These are phyloP conservation scores for Chouioia cunea DNA, from an alignment of 2,888 invertebrate genomes.

Conservation along the genomic window DNA sequence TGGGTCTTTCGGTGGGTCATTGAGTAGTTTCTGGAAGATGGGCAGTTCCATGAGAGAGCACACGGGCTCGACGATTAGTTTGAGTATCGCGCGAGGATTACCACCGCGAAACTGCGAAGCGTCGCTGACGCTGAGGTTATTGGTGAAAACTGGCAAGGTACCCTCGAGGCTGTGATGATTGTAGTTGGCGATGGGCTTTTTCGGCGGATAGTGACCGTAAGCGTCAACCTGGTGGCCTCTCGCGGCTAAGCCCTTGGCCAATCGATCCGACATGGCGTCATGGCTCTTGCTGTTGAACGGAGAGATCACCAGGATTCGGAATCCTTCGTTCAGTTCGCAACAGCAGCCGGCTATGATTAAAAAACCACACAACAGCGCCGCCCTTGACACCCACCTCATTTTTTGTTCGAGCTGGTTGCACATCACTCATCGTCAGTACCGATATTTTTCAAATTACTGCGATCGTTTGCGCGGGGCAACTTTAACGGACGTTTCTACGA, in stretches of 20 bases:
- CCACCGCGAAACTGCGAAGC: not conserved
- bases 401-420: no score
- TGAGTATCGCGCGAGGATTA: not conserved
- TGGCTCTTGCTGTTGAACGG: slow-evolving; percentile 70
- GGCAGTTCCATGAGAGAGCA: slow-evolving; percentile 52
- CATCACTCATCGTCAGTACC: no score
- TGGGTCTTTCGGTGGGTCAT: slow-evolving; percentile 55
- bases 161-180: slow-evolving; percentile 55
- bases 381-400: no score
- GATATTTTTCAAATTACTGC: no score
- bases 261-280: slow-evolving; percentile 67
- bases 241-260: slow-evolving; percentile 68
- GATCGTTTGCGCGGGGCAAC: no score
- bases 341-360: no score
- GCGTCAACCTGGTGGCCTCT: slow-evolving; percentile 70
- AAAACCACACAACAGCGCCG: no score
- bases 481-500: no score
- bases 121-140: slow-evolving; percentile 55
- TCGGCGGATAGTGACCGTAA: slow-evolving; percentile 59
- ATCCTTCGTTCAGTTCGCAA: no score
- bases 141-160: slow-evolving; percentile 49
- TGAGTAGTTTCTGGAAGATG: slow-evolving; percentile 49
- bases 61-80: slow-evolving; percentile 10
- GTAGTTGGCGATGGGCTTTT: slow-evolving; percentile 58
- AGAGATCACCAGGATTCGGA: slow-evolving; percentile 64